phyloP scores from a whole-genome alignment of 1,140 invertebrate species.

The Aethina tumida region DNA sequence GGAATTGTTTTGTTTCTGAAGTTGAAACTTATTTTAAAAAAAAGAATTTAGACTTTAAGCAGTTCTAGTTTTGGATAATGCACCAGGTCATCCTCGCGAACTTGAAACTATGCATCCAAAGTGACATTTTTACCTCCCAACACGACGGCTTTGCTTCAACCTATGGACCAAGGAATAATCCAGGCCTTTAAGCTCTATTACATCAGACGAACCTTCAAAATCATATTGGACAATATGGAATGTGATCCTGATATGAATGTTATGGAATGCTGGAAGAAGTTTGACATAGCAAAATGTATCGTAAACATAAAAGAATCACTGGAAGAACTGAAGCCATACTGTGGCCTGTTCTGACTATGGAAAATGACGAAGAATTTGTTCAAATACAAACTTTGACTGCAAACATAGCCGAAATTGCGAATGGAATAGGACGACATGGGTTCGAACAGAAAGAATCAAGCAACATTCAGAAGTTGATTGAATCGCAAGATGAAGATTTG shows the following conservation, averaged over 20 bases:
- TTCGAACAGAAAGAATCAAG: conserved; percentile 27
- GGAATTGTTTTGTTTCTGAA: conserved; percentile 13
- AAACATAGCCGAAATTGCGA: conserved; percentile 11
- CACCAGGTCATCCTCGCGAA: conserved; percentile 12
- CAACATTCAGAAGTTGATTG: conserved; percentile 23
- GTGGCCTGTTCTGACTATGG: conserved; percentile 14
- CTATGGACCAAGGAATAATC: conserved; percentile 33
- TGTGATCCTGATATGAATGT: too few relatives aligned
- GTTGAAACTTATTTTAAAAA: conserved; percentile 16
- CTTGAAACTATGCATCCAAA: conserved; percentile 12
- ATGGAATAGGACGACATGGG: conserved; percentile 18
- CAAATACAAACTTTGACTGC: conserved; percentile 12
- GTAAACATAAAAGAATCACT: conserved; percentile 6
- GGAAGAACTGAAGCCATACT: conserved; percentile 10
- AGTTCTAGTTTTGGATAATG: conserved; percentile 35
- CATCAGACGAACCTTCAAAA: conserved; percentile 19
- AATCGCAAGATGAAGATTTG: conserved; percentile 7
- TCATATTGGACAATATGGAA: conserved; percentile 11
- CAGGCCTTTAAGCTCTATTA: conserved; percentile 35
- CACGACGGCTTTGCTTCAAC: conserved; percentile 31
- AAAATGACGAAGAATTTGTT: conserved; percentile 14
- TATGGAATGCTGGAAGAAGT: conserved; percentile 13
- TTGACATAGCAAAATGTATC: conserved; percentile 5
- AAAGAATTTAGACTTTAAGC: conserved; percentile 15
- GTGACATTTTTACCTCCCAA: conserved; percentile 28